Conservation (phyloP, 2,797 vertebrate genomes). For the Oceanodroma leucorhoa region DNA sequence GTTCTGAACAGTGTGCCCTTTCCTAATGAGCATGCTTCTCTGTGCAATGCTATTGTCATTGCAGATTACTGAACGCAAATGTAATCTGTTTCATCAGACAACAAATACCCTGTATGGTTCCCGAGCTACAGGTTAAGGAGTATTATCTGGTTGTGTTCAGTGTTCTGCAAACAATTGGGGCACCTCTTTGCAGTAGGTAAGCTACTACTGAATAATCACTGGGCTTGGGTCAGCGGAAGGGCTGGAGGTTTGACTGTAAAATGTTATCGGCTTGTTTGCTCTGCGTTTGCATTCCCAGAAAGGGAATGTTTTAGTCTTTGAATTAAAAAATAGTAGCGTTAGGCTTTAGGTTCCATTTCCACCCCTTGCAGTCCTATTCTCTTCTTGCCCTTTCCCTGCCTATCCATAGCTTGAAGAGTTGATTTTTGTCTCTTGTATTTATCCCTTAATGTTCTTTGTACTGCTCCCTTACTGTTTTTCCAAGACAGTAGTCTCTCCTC, state of each 20-base stretch:
- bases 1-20: background rate
- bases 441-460: background rate
- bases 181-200: background rate
- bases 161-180: background rate
- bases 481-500: background rate
- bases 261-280: background rate
- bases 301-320: background rate
- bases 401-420: background rate
- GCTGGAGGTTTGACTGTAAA: background rate
- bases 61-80: background rate
- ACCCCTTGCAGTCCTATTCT: background rate
- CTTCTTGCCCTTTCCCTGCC: background rate
- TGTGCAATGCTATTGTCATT: background rate
- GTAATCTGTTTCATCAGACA: background rate
- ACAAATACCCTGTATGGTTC: background rate
- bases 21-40: background rate
- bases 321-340: background rate
- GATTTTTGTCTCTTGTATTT: background rate
- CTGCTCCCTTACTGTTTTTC: background rate
- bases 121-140: background rate
- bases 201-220: background rate
- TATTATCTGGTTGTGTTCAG: background rate
- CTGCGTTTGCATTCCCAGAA: background rate
- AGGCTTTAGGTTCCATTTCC: background rate
- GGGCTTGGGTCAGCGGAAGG: background rate